Percentiles rank a stretch among this genome's conserved stretches.
Evolutionary conservation across 2,797 vertebrate genomes (phyloP).

Genomic region (Syngnathus rostellatus): DNA sequence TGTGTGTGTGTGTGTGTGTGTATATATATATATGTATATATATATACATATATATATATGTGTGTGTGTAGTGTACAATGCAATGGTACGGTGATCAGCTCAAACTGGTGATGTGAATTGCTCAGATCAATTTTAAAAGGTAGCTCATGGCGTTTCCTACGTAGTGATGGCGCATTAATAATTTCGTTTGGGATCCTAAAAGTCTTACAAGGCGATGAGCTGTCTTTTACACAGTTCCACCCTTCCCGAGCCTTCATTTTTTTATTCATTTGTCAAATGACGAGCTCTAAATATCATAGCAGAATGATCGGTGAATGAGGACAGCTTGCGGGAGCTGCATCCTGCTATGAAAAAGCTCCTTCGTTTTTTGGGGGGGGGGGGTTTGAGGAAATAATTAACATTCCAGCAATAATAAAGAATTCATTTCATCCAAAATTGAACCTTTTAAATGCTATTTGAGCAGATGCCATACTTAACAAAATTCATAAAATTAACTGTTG

Average conservation of each 20-base stretch:
- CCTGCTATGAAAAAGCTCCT: conserved; percentile 2
- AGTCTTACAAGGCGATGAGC: neutral
- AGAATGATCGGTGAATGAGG: neutral
- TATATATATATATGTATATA: too few species aligned
- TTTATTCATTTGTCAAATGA: neutral
- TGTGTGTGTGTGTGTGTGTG: too few species aligned
- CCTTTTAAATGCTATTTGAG: conserved; percentile 20
- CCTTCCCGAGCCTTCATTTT: neutral
- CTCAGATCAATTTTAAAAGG: neutral
- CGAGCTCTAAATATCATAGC: neutral
- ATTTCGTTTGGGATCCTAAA: neutral
- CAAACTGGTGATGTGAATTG: neutral
- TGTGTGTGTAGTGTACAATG: neutral
- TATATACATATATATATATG: too few species aligned
- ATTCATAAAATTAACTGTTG: neutral
- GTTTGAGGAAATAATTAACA: conserved; percentile 36
- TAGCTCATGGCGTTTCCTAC: neutral
- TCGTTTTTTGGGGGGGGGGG: conserved; percentile 11
- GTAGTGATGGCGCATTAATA: neutral
- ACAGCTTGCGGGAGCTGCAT: neutral
- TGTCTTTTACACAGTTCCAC: neutral
- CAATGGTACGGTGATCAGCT: neutral
- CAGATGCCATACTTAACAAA: conserved; percentile 30
- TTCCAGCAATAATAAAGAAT: conserved; percentile 33
- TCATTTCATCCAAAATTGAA: conserved; percentile 20